Conservation (phyloP, 2,797 vertebrate genomes). For the Masticophis lateralis region DNA sequence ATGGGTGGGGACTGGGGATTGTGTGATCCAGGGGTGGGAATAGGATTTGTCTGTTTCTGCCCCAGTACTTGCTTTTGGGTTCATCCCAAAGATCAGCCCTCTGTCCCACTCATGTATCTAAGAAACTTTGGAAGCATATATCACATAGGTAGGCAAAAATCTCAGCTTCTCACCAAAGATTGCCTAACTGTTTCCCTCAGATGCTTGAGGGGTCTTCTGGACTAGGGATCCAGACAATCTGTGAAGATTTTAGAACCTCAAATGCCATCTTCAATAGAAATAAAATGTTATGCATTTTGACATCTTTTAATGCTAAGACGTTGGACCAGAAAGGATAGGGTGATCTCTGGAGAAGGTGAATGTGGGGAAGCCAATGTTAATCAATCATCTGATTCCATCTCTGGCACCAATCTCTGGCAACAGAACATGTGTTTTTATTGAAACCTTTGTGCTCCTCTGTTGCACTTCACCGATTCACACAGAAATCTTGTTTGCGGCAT, state of each 20-base stretch:
- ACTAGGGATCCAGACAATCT: no score
- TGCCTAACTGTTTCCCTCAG: not conserved
- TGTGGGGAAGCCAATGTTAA: not conserved
- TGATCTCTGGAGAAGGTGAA: not conserved
- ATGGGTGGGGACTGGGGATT: no score
- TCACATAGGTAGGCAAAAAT: not conserved
- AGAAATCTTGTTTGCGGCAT: not conserved
- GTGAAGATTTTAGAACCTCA: not conserved
- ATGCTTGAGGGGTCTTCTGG: not conserved
- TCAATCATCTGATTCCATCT: not conserved
- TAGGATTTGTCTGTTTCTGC: no score
- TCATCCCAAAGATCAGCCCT: no score
- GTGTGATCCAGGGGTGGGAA: no score
- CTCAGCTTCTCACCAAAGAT: not conserved
- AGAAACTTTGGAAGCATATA: no score
- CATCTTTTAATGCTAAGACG: not conserved
- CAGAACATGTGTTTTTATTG: not conserved
- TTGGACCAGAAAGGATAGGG: not conserved
- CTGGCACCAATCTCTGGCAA: not conserved
- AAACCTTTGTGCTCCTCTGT: not conserved
- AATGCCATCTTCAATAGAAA: not conserved
- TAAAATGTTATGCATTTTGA: not conserved
- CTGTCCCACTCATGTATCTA: no score
- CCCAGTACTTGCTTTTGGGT: no score
- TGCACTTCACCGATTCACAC: not conserved